A percentile compares a stretch with the other conserved stretches of the same genome.
Evolutionary conservation across 2,797 vertebrate species (phyloP).

Genomic region (Smutsia gigantea): DNA sequence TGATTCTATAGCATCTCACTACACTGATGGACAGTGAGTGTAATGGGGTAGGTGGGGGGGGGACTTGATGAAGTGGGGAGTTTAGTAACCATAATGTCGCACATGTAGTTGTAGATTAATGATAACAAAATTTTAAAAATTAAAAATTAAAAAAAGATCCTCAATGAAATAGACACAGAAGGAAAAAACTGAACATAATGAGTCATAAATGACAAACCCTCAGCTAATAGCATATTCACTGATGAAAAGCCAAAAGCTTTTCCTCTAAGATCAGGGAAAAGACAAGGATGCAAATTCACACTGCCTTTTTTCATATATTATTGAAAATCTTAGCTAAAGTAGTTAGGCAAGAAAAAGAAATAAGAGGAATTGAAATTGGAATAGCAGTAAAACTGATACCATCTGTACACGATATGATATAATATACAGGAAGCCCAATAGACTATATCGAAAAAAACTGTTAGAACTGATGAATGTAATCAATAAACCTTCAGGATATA

Average conservation of each 20-base stretch:
- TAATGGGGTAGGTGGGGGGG: too few species aligned
- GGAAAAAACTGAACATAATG: background rate
- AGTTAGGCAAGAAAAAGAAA: background rate
- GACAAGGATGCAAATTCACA: background rate
- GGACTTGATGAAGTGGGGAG: too few species aligned
- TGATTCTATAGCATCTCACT: too few species aligned
- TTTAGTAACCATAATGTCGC: too few species aligned
- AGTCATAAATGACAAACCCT: background rate
- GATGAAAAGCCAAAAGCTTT: background rate
- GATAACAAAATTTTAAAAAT: too few species aligned
- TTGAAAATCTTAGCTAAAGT: background rate
- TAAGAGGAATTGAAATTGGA: background rate
- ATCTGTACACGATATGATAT: background rate
- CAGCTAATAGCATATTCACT: background rate
- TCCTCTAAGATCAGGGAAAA: background rate
- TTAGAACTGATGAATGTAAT: background rate
- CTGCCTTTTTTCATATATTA: background rate
- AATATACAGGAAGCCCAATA: background rate
- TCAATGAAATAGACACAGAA: background rate
- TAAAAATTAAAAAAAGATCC: too few species aligned
- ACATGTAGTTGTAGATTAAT: too few species aligned
- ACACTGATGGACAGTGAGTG: too few species aligned
- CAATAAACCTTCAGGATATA: background rate
- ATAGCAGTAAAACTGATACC: background rate
- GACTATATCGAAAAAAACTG: background rate